Evolutionary conservation across 53 echinoderm and acorn worm species (phyloP), one percentile per base, ranked within the genome.

Genomic region (Crossaster papposus): DNA sequence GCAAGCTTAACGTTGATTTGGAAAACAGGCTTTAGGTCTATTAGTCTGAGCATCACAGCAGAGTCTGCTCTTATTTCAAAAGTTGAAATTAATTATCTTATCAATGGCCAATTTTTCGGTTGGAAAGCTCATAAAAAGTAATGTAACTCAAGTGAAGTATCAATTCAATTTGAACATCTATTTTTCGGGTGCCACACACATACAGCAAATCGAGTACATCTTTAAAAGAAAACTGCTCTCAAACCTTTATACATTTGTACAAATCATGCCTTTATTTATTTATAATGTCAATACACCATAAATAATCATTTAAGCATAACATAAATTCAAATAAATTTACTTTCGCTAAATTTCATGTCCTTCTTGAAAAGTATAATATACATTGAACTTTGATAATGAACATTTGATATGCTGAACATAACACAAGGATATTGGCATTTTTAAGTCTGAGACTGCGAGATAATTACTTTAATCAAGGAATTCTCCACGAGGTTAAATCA

Each of bases 211-310:
- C n/a, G n/a, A n/a, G n/a, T n/a, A n/a, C n/a, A n/a, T n/a, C n/a
- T n/a, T n/a, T n/a, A n/a, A 23, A 23, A 23, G 17, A 28, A 68
- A 68, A 26, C 68, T 26, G 22, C 68, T 28, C 28, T 68, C 3
- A 0, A 68, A 68, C 26, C n/a, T 11, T 58, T 26, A 68, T 3
- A 28, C 24, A 68, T 26, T 26, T 68, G 68, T 68, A 74, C 75
- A 74, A 33, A 74, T 74, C 75, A 74, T 74, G 75, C 35, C 4
- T 35, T 74, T 71, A 44, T 71, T 74, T 33, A 74, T 33, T 74
- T 74, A 36, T 74, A 36, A 36, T 74, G 75, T 74, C 34, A 35
- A 35, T 18, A 34, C 75, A 74, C 75, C 75, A 74, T 74, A 33
- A 33, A 33, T 74, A 74, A 1, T 68, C 10, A n/a, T 28, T 26